phyloP scores from a whole-genome alignment of 30 jellyfish, hydroid and myxozoan species.

The Mastigias papua region DNA sequence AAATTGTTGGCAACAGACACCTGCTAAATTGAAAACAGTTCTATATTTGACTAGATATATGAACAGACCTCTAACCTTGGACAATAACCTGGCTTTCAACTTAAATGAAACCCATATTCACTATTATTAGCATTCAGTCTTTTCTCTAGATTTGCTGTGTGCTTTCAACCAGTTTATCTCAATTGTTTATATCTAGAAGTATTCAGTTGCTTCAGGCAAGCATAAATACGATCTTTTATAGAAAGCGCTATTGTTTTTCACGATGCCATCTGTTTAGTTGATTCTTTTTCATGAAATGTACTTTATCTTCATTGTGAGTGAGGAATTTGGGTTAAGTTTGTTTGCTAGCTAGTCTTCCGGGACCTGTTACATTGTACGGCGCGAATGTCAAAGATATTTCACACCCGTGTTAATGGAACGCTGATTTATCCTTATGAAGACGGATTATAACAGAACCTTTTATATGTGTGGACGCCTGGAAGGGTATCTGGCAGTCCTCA shows the following conservation, averaged over 20 bases:
- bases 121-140: too few relatives aligned
- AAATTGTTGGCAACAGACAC: neutral
- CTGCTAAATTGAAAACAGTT: conserved; percentile 3
- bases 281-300: neutral
- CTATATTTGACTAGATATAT: neutral
- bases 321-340: neutral
- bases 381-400: neutral
- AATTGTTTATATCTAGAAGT: neutral
- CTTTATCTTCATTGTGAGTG: conserved; percentile 1
- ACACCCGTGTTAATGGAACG: neutral
- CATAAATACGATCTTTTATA: neutral
- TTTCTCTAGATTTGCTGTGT: too few relatives aligned
- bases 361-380: conserved; percentile 18
- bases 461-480: neutral
- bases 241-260: neutral
- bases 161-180: too few relatives aligned
- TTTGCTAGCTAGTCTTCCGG: conserved; percentile 12
- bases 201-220: neutral
- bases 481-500: neutral
- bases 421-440: too few relatives aligned
- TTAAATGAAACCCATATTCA: too few relatives aligned
- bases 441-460: too few relatives aligned
- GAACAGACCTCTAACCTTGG: neutral
- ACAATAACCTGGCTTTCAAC: neutral
- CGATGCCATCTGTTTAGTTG: neutral